Conservation (phyloP, 2,888 invertebrate genomes). For the Elgonia sp. region DNA sequence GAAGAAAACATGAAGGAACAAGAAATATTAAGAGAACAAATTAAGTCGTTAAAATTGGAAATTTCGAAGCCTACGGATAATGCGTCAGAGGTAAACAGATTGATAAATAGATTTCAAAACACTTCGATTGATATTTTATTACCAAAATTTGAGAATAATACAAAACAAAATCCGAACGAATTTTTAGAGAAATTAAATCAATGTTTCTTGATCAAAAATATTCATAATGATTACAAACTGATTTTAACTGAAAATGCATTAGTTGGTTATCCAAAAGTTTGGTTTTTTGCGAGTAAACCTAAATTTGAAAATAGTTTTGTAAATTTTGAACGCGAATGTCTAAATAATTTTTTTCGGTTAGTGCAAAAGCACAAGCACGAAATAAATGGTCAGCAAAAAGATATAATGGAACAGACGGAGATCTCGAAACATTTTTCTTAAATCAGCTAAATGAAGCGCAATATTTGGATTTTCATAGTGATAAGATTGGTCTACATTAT, state of each 20-base stretch:
- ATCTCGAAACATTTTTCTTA: slow-evolving; percentile 56
- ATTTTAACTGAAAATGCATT: slow-evolving; percentile 45
- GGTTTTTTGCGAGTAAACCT: slow-evolving; percentile 48
- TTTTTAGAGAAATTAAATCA: slow-evolving; percentile 49
- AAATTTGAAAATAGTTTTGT: slow-evolving; percentile 52
- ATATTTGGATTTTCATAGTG: slow-evolving; percentile 48
- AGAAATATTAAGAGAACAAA: slow-evolving; percentile 22
- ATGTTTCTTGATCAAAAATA: slow-evolving; percentile 34
- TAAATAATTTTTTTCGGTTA: slow-evolving; percentile 54
- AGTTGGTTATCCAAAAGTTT: slow-evolving; percentile 32
- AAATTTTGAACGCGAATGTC: slow-evolving; percentile 38
- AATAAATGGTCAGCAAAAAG: slow-evolving; percentile 39
- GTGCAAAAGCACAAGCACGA: slow-evolving; percentile 49
- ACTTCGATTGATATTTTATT: slow-evolving; percentile 35
- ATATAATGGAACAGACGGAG: slow-evolving; percentile 33
- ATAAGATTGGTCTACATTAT: slow-evolving; percentile 39
- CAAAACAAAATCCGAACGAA: slow-evolving; percentile 48
- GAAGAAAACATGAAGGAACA: slow-evolving; percentile 22
- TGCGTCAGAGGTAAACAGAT: slow-evolving; percentile 16
- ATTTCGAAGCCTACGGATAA: background rate
- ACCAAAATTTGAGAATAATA: slow-evolving; percentile 45
- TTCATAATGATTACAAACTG: slow-evolving; percentile 34
- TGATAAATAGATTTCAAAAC: slow-evolving; percentile 39
- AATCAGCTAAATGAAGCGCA: slow-evolving; percentile 47
- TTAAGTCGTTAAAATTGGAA: slow-evolving; percentile 11